Conservation (phyloP, 2,797 vertebrate species). For the Silurus lanzhouensis region DNA sequence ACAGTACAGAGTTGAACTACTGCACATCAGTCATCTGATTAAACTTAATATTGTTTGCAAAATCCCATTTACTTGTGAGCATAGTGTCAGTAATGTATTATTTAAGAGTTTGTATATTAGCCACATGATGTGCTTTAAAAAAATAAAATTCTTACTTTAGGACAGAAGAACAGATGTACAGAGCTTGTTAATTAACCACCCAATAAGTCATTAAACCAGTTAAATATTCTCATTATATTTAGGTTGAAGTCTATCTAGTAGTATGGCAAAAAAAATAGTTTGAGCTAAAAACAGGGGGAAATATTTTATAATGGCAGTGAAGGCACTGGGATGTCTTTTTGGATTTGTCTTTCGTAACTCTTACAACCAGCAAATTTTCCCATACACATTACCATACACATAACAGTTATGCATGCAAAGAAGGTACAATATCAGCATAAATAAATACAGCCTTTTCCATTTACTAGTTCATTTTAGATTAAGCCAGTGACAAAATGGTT, state of each 20-base stretch:
- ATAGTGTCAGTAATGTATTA: neutral
- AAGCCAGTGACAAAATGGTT: slow-evolving; percentile 45
- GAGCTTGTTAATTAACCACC: neutral
- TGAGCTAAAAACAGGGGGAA: neutral
- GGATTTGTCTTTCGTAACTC: neutral
- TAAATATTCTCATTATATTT: slow-evolving; percentile 30
- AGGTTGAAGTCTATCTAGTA: neutral
- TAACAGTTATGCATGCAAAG: neutral
- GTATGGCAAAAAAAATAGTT: neutral
- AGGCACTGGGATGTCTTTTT: neutral
- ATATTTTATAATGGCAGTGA: neutral
- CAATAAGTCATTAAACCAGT: neutral
- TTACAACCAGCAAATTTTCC: neutral
- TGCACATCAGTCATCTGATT: neutral
- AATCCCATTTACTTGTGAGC: neutral
- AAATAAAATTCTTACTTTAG: neutral
- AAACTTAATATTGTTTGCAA: neutral
- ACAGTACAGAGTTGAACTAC: too few species aligned
- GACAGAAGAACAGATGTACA: slow-evolving; percentile 29
- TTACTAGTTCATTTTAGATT: slow-evolving; percentile 45
- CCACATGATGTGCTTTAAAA: neutral
- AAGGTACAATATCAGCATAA: slow-evolving; percentile 37
- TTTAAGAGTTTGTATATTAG: neutral
- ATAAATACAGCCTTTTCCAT: slow-evolving; percentile 36
- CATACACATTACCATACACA: neutral